phyloP scores from a whole-genome alignment of 1,140 invertebrate species.

The Aphaenogaster rudis region DNA sequence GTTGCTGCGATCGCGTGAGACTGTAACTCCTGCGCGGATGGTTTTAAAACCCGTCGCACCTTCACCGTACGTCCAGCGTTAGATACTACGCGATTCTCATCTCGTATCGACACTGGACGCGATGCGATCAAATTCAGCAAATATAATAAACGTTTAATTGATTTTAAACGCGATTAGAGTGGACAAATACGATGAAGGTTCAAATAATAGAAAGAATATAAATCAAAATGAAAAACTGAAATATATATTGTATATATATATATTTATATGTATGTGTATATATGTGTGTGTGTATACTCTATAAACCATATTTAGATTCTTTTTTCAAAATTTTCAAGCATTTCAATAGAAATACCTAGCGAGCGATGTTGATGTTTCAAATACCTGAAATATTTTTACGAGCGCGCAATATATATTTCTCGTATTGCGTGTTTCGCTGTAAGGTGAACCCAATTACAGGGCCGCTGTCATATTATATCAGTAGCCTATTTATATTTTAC shows the following conservation, averaged over 20 bases:
- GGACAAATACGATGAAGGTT: neutral
- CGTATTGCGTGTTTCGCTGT: conserved; percentile 10
- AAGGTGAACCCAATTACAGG: conserved; percentile 23
- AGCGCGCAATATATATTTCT: neutral
- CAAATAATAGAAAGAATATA: neutral
- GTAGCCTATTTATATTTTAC: conserved; percentile 56
- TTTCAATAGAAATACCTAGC: conserved; percentile 14
- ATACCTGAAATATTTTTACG: neutral
- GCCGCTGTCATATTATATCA: conserved; percentile 36
- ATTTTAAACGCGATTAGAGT: neutral
- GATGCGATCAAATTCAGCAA: neutral
- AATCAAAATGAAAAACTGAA: conserved; percentile 15
- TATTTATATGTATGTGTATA: neutral
- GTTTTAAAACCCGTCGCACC: conserved; percentile 30
- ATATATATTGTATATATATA: neutral
- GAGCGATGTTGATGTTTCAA: neutral
- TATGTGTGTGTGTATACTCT: too few species aligned
- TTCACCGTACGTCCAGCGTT: neutral
- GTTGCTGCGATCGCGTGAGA: conserved; percentile 34
- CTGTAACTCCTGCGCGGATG: conserved; percentile 26
- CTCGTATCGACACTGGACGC: neutral
- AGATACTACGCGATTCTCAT: neutral
- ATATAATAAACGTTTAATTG: conserved; percentile 10
- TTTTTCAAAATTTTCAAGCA: neutral
- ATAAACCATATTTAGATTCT: neutral